Base-by-base conservation (phyloP, 2,888 invertebrate species). In the Acanthopleura granulata region DNA sequence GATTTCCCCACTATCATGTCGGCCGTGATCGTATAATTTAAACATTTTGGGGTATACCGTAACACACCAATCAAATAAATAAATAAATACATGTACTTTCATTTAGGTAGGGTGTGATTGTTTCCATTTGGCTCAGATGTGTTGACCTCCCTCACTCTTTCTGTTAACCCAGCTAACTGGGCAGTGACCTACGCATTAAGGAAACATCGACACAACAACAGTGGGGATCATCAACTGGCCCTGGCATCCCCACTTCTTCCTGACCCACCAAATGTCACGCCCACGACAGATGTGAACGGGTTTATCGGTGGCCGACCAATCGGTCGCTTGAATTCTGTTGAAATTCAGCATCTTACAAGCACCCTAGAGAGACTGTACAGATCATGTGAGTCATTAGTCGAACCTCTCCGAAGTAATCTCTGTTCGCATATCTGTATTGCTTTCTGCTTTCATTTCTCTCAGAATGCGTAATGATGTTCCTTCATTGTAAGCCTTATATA, bases 351-450 rank as follows among this genome's bases (percentile, higher is more conserved):
- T 62, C 74, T 83, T 18, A 79, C 81, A 22, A 29, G 73, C n/a
- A 80, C 76, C 15, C 76, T 83, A 15, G 79, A 79, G 15, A 78
- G 81, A 74, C 75, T 83, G 57, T 79, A 80, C 73, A 75, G 75
- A 27, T 82, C 83, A 25, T 79, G 83, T 83, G 73, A 78, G 81
- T 75, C 15, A 74, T 71, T 29, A 57, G 12, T 22, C 4, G 3
- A 40, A 40, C 9, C 40, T 40, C 9, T 40, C 40, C 9, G 40
- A 40, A 40, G 40, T 40, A 40, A 40, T 40, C 40, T 3, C 9
- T 40, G 4, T 40, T 40, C 40, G 40, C 4, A 40, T 40, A 40
- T 40, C n/a, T 40, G 40, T 40, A 6, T 40, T 40, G 3, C 40
- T 40, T 9, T 40, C 9, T 40, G 40, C 9, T 40, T 40, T 40